A percentile compares a stretch with the other conserved stretches of the same genome.
These are phyloP conservation scores for Chironomus tepperi DNA, from an alignment of 1,140 invertebrate species.

Conservation along the genomic window DNA sequence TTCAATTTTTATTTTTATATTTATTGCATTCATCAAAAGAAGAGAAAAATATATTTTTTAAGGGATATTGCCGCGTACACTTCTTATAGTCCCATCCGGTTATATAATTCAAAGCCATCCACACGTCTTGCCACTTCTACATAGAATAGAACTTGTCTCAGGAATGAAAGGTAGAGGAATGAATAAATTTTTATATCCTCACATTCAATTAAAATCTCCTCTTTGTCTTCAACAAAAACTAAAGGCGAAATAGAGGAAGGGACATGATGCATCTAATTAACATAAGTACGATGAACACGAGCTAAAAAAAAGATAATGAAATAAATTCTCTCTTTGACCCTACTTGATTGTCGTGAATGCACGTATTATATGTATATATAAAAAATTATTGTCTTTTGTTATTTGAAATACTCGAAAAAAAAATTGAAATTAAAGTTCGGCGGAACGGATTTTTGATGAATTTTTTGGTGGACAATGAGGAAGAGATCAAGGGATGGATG, in stretches of 20 bases:
- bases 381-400: too few relatives aligned
- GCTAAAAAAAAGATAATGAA: constrained; percentile 18
- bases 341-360: neutral
- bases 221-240: neutral
- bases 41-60: too few relatives aligned
- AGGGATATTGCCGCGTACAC: neutral
- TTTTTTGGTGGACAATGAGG: too few relatives aligned
- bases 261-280: constrained; percentile 19
- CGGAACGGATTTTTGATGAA: too few relatives aligned
- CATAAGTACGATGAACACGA: constrained; percentile 23
- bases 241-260: neutral
- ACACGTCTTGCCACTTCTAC: constrained; percentile 19
- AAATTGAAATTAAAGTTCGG: too few relatives aligned
- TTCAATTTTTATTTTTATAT: neutral
- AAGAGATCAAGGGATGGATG: too few relatives aligned
- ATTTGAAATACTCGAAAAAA: too few relatives aligned
- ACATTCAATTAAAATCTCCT: neutral
- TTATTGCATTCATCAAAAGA: neutral
- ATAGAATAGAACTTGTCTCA: neutral
- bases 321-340: neutral
- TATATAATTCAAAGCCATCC: neutral
- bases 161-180: neutral
- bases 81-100: constrained; percentile 16
- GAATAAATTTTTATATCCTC: neutral
- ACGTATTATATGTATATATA: too few relatives aligned